phyloP scores from a whole-genome alignment of 2,888 invertebrate genomes.

The Tipula helvola region DNA sequence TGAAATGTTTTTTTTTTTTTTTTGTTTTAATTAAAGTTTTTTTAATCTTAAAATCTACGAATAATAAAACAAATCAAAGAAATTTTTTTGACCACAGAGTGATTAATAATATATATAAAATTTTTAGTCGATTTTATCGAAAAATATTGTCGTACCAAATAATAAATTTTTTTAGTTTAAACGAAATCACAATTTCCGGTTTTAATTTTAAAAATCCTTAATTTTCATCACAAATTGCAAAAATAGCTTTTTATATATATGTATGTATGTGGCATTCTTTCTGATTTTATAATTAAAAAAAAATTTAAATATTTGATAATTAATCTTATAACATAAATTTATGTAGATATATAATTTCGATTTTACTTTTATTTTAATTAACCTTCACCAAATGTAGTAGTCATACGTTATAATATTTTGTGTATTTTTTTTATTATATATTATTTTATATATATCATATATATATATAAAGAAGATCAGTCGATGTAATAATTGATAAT shows the following conservation, averaged over 20 bases:
- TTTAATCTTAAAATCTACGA: not conserved
- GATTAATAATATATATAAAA: not conserved
- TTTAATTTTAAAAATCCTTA: not conserved
- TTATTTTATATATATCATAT: not conserved
- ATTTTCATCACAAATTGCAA: not conserved
- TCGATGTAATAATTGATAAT: constrained; percentile 11
- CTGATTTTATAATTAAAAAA: not conserved
- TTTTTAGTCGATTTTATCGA: not conserved
- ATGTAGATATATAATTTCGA: not conserved
- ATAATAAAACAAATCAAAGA: constrained; percentile 4
- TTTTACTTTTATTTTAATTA: not conserved
- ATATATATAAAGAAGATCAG: not conserved
- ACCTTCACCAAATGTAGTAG: not conserved
- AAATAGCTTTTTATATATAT: not conserved
- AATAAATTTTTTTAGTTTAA: not conserved
- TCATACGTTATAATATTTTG: not conserved
- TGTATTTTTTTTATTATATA: not conserved
- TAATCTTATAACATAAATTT: not conserved
- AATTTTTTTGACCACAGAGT: constrained; percentile 4
- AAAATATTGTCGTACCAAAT: constrained; percentile 4
- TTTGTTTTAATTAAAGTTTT: not conserved
- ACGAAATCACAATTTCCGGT: not conserved
- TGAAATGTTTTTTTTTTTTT: constrained; percentile 6
- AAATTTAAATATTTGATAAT: not conserved
- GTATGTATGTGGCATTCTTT: not conserved